Evolutionary conservation across 2,113 vertebrate genomes (phyloP), one percentile per base, ranked within the genome.

Genomic region (Microcebus tavaratra): DNA sequence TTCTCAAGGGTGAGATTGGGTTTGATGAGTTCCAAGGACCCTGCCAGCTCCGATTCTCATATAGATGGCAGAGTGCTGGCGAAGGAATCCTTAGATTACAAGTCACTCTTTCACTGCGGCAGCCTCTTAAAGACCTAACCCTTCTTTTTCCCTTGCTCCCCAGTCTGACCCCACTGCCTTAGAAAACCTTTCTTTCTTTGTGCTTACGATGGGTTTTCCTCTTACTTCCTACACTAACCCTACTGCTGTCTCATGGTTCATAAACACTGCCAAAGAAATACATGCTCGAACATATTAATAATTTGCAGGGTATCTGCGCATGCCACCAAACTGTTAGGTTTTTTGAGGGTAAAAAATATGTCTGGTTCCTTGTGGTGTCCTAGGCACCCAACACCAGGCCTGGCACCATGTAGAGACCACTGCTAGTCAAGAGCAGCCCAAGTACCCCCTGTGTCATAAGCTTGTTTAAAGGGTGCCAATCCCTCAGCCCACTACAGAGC

Each of bases 1-100:
- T 97, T 92, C 48, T 84, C n/a, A 97, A 88, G 21, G 31, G 29
- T 82, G 18, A 72, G 5, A 3, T 88, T 94, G 53, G 20, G 25
- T 78, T 72, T 95, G n/a, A 61, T 61, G 36, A 55, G 31, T 78
- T 94, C 59, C 45, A 92, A 73, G 36, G 34, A 92, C 10, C 0
- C 59, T 90, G 65, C 27, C 76, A 94, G 55, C 8, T 88, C 67
- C 75, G 15, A 61, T 59, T 92, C 57, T 76, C 50, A 68, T 1
- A 67, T 20, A 72, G 27, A 85, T 95, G 85, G 67, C 45, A 92
- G 78, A 34, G 78, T 72, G 23, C 42, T 57, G n/a, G 67, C 65
- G 78, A 72, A 85, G 21, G 25, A 88, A 75, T 55, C 20, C 70
- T 91, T 39, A 59, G 34, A 61, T 53, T 90, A 29, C 15, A 84